Percentiles rank a stretch among this genome's conserved stretches.
These are phyloP conservation scores for Trididemnum nubilum DNA, from an alignment of 23 tunicate species.

Conservation along the genomic window DNA sequence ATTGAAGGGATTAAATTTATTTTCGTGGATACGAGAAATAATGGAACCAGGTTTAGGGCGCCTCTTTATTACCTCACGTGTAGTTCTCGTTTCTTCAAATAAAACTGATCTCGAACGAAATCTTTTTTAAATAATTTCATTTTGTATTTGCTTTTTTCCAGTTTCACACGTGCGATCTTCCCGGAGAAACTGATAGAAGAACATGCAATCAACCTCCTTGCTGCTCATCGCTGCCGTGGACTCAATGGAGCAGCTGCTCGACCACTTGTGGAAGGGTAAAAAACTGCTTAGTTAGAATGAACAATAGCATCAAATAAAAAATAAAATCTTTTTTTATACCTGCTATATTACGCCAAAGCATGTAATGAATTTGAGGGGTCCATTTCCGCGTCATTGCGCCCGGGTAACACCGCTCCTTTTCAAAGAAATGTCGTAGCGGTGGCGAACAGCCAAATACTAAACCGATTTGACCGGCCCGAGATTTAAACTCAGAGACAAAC, in stretches of 20 bases:
- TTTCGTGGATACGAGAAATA: no score
- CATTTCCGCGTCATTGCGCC: background rate
- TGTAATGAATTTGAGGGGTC: background rate
- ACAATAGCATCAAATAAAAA: background rate
- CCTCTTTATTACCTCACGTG: no score
- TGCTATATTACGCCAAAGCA: background rate
- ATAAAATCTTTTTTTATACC: background rate
- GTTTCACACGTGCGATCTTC: slow-evolving; percentile 52
- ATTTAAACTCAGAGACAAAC: background rate
- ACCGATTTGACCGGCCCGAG: background rate
- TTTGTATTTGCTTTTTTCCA: slow-evolving; percentile 27
- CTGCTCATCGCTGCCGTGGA: slow-evolving; percentile 69
- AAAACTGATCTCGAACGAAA: no score
- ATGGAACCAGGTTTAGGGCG: no score
- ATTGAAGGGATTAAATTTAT: no score
- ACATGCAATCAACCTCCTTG: slow-evolving; percentile 34
- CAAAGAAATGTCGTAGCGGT: slow-evolving; percentile 40
- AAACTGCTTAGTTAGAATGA: background rate
- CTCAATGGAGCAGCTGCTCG: slow-evolving; percentile 70
- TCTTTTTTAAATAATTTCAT: no score
- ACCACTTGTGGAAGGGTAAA: slow-evolving; percentile 75
- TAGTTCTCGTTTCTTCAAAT: no score
- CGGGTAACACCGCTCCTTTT: background rate
- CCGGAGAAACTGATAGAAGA: slow-evolving; percentile 32
- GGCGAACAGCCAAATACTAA: background rate